A percentile compares a stretch with the other conserved stretches of the same genome.
phyloP scores from a whole-genome alignment of 1,140 invertebrate genomes.

The Hylaeus volcanicus region DNA sequence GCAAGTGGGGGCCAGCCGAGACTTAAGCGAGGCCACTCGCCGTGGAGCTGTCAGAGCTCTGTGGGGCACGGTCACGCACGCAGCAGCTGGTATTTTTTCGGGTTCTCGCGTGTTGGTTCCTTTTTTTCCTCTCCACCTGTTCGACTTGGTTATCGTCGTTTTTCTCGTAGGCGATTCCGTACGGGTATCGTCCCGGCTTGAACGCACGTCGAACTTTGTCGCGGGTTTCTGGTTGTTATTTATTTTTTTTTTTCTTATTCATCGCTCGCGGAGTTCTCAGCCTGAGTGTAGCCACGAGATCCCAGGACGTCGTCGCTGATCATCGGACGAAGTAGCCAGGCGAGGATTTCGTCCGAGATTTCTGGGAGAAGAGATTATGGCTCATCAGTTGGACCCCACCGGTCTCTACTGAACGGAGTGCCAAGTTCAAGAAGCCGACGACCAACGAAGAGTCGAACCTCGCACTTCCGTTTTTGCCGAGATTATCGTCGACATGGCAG shows the following conservation, averaged over 20 bases:
- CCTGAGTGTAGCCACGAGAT: no score
- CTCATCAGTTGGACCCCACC: slow-evolving; percentile 75
- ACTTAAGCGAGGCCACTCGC: slow-evolving; percentile 81
- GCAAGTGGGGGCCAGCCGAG: slow-evolving; percentile 76
- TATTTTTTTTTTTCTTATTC: no score
- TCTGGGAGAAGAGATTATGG: slow-evolving; percentile 64
- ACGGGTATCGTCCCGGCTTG: no score
- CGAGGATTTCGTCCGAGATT: neutral
- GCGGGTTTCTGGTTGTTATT: no score
- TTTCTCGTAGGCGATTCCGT: no score
- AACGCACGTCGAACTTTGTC: no score
- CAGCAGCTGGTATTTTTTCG: slow-evolving; percentile 66
- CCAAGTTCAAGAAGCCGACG: neutral
- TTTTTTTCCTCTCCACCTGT: slow-evolving; percentile 11
- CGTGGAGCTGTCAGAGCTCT: slow-evolving; percentile 81
- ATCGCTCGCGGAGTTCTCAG: no score
- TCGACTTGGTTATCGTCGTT: neutral
- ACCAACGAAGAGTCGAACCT: no score
- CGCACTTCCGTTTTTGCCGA: neutral
- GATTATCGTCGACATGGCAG: slow-evolving; percentile 65
- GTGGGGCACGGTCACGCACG: slow-evolving; percentile 80
- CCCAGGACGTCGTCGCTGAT: no score
- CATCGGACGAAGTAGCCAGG: no score
- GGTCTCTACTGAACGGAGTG: slow-evolving; percentile 74
- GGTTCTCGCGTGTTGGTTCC: slow-evolving; percentile 24